phyloP scores from a whole-genome alignment of 1,140 invertebrate genomes.

The Helicoverpa armigera region DNA sequence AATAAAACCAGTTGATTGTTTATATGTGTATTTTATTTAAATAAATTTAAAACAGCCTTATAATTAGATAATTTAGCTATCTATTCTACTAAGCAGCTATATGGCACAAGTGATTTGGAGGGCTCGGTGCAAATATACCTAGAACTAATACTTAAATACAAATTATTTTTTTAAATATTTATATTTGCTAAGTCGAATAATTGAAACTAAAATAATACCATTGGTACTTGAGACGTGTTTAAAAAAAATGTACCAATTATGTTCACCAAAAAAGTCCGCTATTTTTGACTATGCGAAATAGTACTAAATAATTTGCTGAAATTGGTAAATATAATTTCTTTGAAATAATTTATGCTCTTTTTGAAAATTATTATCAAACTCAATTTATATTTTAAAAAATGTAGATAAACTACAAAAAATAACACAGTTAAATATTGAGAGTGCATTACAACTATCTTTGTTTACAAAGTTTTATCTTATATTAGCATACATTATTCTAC shows the following conservation, averaged over 20 bases:
- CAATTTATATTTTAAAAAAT: too few relatives aligned
- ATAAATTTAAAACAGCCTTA: slow-evolving; percentile 51
- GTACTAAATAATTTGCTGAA: too few relatives aligned
- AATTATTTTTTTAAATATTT: too few relatives aligned
- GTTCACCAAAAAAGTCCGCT: too few relatives aligned
- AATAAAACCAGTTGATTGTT: neutral
- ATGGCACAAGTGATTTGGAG: slow-evolving; percentile 63
- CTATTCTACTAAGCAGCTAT: slow-evolving; percentile 56
- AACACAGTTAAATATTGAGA: neutral
- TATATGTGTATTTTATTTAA: slow-evolving; percentile 45
- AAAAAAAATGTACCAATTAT: neutral
- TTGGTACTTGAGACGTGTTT: neutral
- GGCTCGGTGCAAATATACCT: slow-evolving; percentile 59
- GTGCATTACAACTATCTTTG: neutral
- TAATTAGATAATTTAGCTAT: slow-evolving; percentile 50
- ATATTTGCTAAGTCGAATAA: too few relatives aligned
- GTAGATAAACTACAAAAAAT: too few relatives aligned
- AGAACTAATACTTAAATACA: slow-evolving; percentile 1
- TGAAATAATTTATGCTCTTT: too few relatives aligned
- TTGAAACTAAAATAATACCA: too few relatives aligned
- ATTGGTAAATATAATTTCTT: too few relatives aligned
- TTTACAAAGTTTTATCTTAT: slow-evolving; percentile 15
- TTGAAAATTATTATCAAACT: too few relatives aligned
- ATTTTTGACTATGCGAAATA: too few relatives aligned
- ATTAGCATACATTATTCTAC: slow-evolving; percentile 14